Percentiles rank a stretch among this genome's conserved stretches.
Conservation (phyloP, 2,113 vertebrate species). For the Pollimyrus isidori region DNA sequence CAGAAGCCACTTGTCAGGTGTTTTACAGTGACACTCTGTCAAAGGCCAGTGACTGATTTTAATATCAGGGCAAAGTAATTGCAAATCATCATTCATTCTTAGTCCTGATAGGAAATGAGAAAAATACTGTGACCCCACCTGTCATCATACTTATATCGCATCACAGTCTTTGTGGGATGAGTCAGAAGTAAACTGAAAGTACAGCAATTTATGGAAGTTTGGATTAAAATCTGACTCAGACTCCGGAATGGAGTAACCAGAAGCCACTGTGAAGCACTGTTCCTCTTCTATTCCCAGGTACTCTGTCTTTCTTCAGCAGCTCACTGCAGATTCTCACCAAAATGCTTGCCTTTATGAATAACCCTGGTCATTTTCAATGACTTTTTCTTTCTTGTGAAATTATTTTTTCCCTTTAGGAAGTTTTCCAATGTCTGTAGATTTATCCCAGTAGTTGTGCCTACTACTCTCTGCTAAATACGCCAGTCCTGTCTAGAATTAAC, state of each 20-base stretch:
- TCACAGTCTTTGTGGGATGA: background rate
- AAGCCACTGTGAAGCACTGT: background rate
- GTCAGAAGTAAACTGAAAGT: background rate
- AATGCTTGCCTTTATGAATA: background rate
- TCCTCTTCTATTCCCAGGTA: background rate
- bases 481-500: background rate
- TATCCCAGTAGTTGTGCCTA: background rate
- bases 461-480: background rate
- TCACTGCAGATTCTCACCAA: background rate
- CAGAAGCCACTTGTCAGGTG: background rate
- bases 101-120: background rate
- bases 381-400: background rate
- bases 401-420: background rate
- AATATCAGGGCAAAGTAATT: background rate
- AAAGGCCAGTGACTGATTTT: constrained; percentile 8
- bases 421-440: background rate
- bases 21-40: background rate
- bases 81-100: background rate
- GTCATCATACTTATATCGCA: background rate
- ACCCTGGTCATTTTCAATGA: background rate
- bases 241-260: background rate
- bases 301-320: background rate
- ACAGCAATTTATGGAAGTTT: background rate
- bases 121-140: background rate
- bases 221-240: background rate